phyloP scores from a whole-genome alignment of 1,140 invertebrate species.

The Temnothorax nylanderi region DNA sequence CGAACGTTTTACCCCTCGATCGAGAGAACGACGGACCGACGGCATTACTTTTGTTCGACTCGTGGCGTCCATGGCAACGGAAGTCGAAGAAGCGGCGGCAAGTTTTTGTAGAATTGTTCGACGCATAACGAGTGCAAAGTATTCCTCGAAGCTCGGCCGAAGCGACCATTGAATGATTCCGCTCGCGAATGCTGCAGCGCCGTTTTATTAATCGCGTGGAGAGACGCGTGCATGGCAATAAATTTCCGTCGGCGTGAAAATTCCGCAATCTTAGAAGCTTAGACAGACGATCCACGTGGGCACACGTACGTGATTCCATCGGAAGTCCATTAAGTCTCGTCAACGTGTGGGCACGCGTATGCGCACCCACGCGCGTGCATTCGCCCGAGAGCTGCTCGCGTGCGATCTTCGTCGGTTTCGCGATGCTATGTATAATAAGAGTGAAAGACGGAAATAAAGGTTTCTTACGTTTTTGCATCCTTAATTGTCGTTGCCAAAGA shows the following conservation, averaged over 20 bases:
- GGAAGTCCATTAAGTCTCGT: slow-evolving; percentile 78
- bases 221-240: not conserved
- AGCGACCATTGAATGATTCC: slow-evolving; percentile 49
- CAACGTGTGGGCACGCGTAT: slow-evolving; percentile 71
- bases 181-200: slow-evolving; percentile 10
- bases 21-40: not conserved
- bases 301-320: slow-evolving; percentile 66
- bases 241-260: slow-evolving; percentile 44
- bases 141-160: slow-evolving; percentile 63
- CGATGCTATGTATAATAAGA: not conserved
- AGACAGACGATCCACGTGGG: slow-evolving; percentile 69
- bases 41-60: slow-evolving; percentile 45
- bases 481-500: not conserved
- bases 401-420: not conserved
- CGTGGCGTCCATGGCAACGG: slow-evolving; percentile 59
- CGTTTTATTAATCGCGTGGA: slow-evolving; percentile 9
- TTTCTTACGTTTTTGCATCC: not conserved
- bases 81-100: slow-evolving; percentile 68
- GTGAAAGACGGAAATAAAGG: not conserved
- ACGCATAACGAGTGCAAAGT: slow-evolving; percentile 68
- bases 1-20: slow-evolving; percentile 17
- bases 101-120: slow-evolving; percentile 67
- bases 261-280: slow-evolving; percentile 34
- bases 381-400: not conserved
- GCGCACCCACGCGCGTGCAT: slow-evolving; percentile 62